phyloP scores from a whole-genome alignment of 2,888 invertebrate species.

The Scaptodrosophila latifasciaeformis region DNA sequence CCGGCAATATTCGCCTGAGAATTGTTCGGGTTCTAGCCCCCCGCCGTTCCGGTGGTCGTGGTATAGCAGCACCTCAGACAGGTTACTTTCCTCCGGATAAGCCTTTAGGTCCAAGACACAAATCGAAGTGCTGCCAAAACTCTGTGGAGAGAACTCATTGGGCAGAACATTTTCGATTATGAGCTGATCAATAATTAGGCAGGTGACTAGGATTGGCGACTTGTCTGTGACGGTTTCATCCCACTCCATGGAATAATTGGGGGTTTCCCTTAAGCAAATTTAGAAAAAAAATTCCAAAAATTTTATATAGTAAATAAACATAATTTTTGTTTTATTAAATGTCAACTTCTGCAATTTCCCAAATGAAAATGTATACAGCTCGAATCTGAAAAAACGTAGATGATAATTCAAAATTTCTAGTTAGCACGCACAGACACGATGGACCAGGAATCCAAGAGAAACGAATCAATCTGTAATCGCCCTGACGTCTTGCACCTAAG shows the following conservation, averaged over 20 bases:
- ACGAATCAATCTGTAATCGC: background rate
- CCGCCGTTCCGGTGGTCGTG: background rate
- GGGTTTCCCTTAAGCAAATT: conserved; percentile 29
- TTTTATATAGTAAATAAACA: background rate
- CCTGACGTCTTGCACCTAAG: conserved; percentile 21
- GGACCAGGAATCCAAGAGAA: background rate
- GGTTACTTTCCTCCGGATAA: conserved; percentile 8
- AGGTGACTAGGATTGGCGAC: no score
- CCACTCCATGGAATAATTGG: conserved; percentile 38
- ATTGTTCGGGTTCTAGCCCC: background rate
- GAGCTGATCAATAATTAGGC: no score
- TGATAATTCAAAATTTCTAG: conserved; percentile 16
- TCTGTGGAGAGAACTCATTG: no score
- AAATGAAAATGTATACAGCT: conserved; percentile 15
- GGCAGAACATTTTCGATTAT: no score
- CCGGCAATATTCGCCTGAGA: background rate
- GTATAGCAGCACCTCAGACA: background rate
- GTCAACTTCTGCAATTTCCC: conserved; percentile 15
- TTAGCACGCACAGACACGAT: conserved; percentile 15
- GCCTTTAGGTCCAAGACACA: conserved; percentile 40
- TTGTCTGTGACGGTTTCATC: conserved; percentile 33
- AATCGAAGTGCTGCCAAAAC: no score
- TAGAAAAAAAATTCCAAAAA: conserved; percentile 33
- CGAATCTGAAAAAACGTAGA: background rate
- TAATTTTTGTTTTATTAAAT: conserved; percentile 4